Evolutionary conservation across 1,140 invertebrate species (phyloP).

Genomic region (Bacillus rossius): DNA sequence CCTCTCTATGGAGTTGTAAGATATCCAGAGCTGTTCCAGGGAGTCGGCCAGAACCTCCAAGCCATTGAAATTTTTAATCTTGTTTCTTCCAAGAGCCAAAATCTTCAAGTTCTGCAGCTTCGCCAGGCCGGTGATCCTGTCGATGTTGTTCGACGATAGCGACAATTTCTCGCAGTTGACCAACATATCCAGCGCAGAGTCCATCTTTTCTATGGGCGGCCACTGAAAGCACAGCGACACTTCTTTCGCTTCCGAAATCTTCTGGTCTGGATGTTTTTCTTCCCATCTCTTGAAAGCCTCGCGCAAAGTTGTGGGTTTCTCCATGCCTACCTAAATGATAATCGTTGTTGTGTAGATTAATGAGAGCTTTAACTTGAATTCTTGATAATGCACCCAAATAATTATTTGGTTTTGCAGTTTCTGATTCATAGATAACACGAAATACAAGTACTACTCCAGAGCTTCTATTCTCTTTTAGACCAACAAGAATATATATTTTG

Average conservation of each 20-base stretch:
- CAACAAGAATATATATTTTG: too few species aligned
- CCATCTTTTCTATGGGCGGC: conserved; percentile 80
- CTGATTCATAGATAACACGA: too few species aligned
- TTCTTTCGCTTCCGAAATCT: conserved; percentile 61
- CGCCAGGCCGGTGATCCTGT: conserved; percentile 76
- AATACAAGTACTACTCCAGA: too few species aligned
- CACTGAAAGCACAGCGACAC: conserved; percentile 73
- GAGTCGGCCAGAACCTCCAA: conserved; percentile 79
- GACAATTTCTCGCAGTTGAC: conserved; percentile 69
- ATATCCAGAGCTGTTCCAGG: conserved; percentile 83
- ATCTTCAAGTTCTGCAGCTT: conserved; percentile 72
- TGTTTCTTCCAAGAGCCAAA: conserved; percentile 74
- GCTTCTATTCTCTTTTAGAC: too few species aligned
- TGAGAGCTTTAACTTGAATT: too few species aligned
- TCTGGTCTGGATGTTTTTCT: conserved; percentile 59
- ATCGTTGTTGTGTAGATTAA: too few species aligned
- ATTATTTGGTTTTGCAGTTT: too few species aligned
- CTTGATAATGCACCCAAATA: too few species aligned
- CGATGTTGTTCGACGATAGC: conserved; percentile 82
- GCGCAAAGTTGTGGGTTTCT: conserved; percentile 67
- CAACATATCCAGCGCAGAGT: conserved; percentile 56
- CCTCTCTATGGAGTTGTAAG: conserved; percentile 85
- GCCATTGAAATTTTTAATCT: conserved; percentile 73
- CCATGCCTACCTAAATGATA: too few species aligned
- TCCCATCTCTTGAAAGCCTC: conserved; percentile 78